phyloP scores from a whole-genome alignment of 2,888 invertebrate species.

The Parnassius glacialis region DNA sequence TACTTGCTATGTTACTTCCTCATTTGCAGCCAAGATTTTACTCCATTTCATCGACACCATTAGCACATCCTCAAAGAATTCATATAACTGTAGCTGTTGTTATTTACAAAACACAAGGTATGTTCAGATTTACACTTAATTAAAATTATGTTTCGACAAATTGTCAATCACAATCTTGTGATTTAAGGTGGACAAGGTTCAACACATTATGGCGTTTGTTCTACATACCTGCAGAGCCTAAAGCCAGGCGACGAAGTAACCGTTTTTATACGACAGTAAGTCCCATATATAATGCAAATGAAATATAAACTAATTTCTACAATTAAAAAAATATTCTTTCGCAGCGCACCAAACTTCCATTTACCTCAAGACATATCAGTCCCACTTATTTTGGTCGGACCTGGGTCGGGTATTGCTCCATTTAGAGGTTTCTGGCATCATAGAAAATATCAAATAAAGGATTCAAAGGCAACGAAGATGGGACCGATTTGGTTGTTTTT shows the following conservation, averaged over 20 bases:
- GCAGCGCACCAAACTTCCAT: constrained; percentile 91
- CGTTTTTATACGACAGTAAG: constrained; percentile 89
- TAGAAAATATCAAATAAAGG: constrained; percentile 61
- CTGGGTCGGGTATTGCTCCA: constrained; percentile 96
- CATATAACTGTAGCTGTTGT: constrained; percentile 96
- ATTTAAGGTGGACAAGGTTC: constrained; percentile 87
- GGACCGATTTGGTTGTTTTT: constrained; percentile 90
- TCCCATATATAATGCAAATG: not conserved
- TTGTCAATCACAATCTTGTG: not conserved
- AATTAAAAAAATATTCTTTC: constrained; percentile 8
- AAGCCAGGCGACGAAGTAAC: constrained; percentile 84
- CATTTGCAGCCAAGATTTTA: constrained; percentile 95
- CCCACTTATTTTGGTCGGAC: constrained; percentile 93
- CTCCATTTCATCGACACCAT: constrained; percentile 94
- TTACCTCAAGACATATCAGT: constrained; percentile 87
- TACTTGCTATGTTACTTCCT: constrained; percentile 90
- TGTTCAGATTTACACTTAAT: constrained; percentile 30
- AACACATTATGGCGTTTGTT: constrained; percentile 94
- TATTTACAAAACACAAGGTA: constrained; percentile 90
- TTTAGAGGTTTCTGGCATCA: constrained; percentile 97
- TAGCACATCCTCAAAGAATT: constrained; percentile 86
- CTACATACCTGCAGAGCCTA: constrained; percentile 90
- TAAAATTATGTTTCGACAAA: not conserved
- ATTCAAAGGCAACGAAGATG: constrained; percentile 40
- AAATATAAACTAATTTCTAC: not conserved